Evolutionary conservation across 1,140 invertebrate species (phyloP), one percentile per base, ranked within the genome.

Genomic region (Achatina immaculata): DNA sequence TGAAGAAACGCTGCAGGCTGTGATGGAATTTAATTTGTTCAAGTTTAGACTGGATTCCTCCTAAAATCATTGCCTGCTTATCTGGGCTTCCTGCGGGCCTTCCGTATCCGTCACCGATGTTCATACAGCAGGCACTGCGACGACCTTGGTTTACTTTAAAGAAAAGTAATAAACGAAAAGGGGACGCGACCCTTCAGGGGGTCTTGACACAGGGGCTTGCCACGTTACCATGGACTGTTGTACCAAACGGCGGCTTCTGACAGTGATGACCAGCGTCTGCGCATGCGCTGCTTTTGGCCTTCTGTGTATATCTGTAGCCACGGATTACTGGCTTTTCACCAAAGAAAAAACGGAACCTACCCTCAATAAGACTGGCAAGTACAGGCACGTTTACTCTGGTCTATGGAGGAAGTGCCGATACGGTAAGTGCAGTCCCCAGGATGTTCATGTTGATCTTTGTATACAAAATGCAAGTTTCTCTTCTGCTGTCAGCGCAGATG

Each of bases 321-420:
- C 90, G 34, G 90, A 91, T 81, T 90, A 90, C 83, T 91, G 90
- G 90, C 85, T 91, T 9, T 89, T 86, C 81, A 89, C 89, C 11
- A 86, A 75, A 66, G 89, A 90, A 81, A 82, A 83, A 77, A 81
- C 83, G 36, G 85, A 87, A 58, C 77, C 76, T 28, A 74, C 77
- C 28, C 86, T 84, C 42, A 87, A 85, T 51, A 82, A 78, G 28
- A 78, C 83, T 40, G 55, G 69, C 40, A 40, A 45, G 2, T 89
- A 88, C 78, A 86, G 85, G 78, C 72, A 73, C 34, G 89, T 86
- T 19, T 89, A 87, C 85, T 90, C 88, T 14, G 90, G 90, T n/a
- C 83, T 91, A 19, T 91, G 89, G 88, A 81, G 88, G 62, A 88
- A 86, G 83, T 91, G 90, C 81, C 84, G 83, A 65, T 82, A 82